These are phyloP conservation scores for Cyprinodon tularosa DNA, from an alignment of 2,113 vertebrate species.

Conservation along the genomic window DNA sequence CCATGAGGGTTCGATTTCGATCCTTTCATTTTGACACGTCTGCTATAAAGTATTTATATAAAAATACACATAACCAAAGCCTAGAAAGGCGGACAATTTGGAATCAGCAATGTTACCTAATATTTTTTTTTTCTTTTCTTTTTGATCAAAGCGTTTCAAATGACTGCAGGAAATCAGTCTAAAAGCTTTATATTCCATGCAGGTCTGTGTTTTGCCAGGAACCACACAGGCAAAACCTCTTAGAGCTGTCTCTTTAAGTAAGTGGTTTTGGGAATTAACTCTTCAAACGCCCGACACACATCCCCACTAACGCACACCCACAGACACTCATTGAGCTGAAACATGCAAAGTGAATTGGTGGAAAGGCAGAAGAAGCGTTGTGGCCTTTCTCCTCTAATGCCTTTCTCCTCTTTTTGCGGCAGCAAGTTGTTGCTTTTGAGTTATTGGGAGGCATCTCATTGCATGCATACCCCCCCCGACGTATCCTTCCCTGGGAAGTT, in stretches of 20 bases:
- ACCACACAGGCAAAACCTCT: neutral
- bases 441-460: slow-evolving; percentile 55
- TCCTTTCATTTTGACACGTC: no score
- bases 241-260: neutral
- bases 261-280: slow-evolving; percentile 42
- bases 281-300: slow-evolving; percentile 21
- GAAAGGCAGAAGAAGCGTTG: slow-evolving; percentile 47
- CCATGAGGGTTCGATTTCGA: no score
- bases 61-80: no score
- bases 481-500: slow-evolving; percentile 7
- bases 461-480: slow-evolving; percentile 24
- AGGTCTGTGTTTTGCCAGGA: no score
- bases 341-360: slow-evolving; percentile 65
- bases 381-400: slow-evolving; percentile 54
- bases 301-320: slow-evolving; percentile 7
- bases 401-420: slow-evolving; percentile 39
- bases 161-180: no score
- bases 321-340: slow-evolving; percentile 14
- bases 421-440: slow-evolving; percentile 44
- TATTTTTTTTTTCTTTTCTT: no score
- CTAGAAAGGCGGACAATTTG: no score
- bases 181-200: no score
- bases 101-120: no score
- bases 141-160: no score
- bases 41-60: no score